Conservation (phyloP, 2,797 vertebrate genomes). For the Catostomus latipinnis region DNA sequence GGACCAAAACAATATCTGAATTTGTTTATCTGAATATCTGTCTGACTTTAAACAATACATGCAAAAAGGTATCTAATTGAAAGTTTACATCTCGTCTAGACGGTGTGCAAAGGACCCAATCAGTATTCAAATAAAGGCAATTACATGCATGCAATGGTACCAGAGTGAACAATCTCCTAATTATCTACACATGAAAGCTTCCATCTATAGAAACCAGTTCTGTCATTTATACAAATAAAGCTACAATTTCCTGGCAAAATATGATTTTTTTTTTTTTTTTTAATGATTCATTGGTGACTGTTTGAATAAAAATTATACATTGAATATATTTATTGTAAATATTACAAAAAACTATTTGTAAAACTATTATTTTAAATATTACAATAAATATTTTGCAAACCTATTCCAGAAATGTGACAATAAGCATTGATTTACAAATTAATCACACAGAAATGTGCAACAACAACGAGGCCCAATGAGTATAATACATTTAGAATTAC, state of each 20-base stretch:
- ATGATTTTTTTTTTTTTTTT: background rate
- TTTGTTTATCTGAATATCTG: conserved; percentile 23
- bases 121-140: conserved; percentile 17
- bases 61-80: conserved; percentile 15
- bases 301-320: background rate
- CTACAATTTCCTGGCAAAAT: background rate
- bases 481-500: background rate
- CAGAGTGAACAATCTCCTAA: background rate
- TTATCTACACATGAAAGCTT: conserved; percentile 15
- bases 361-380: too few relatives aligned
- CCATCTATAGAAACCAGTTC: background rate
- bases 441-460: too few relatives aligned
- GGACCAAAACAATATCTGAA: background rate
- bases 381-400: too few relatives aligned
- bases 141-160: background rate
- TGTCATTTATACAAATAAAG: background rate
- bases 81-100: conserved; percentile 15
- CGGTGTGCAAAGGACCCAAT: conserved; percentile 22
- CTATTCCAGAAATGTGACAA: too few relatives aligned
- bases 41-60: conserved; percentile 22
- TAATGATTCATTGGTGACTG: background rate
- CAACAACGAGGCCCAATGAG: background rate
- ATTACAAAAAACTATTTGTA: background rate
- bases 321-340: background rate
- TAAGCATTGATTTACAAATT: too few relatives aligned